A percentile compares a stretch with the other conserved stretches of the same genome.
These are phyloP conservation scores for Chrysotoxum bicinctum DNA, from an alignment of 2,888 invertebrate genomes.

Conservation along the genomic window DNA sequence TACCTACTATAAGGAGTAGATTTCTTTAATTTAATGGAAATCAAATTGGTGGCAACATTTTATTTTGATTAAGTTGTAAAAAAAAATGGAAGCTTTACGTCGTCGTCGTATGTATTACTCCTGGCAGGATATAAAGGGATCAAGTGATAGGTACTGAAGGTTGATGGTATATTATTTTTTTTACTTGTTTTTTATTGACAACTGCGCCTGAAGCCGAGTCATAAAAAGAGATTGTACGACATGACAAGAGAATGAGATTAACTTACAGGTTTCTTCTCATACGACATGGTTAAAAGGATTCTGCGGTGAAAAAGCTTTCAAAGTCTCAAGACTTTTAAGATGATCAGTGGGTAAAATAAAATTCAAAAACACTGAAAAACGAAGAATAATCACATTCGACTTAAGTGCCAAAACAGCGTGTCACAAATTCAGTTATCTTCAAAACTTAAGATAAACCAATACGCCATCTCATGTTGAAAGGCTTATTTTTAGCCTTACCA, in stretches of 20 bases:
- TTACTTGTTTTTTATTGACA: slow-evolving; percentile 10
- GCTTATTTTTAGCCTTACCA: background rate
- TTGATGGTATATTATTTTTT: background rate
- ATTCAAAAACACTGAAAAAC: background rate
- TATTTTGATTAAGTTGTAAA: slow-evolving; percentile 57
- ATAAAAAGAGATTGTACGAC: slow-evolving; percentile 29
- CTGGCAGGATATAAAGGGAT: slow-evolving; percentile 5
- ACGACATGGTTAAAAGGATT: slow-evolving; percentile 9
- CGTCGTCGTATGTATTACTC: no score
- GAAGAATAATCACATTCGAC: background rate
- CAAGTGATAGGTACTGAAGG: slow-evolving; percentile 1
- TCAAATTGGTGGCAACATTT: slow-evolving; percentile 60
- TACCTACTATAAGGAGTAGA: background rate
- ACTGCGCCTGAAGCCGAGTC: slow-evolving; percentile 23
- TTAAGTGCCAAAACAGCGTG: background rate
- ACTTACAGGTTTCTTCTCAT: background rate
- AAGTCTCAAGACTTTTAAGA: background rate
- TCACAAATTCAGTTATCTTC: no score
- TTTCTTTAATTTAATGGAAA: slow-evolving; percentile 60
- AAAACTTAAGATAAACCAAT: background rate
- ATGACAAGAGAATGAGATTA: slow-evolving; percentile 27
- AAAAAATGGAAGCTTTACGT: background rate
- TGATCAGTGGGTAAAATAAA: slow-evolving; percentile 1
- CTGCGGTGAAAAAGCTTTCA: background rate
- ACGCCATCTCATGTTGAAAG: background rate